Percentiles rank a stretch among this genome's conserved stretches.
These are phyloP conservation scores for Dasyurus viverrinus DNA, from an alignment of 2,113 vertebrate genomes.

Conservation along the genomic window DNA sequence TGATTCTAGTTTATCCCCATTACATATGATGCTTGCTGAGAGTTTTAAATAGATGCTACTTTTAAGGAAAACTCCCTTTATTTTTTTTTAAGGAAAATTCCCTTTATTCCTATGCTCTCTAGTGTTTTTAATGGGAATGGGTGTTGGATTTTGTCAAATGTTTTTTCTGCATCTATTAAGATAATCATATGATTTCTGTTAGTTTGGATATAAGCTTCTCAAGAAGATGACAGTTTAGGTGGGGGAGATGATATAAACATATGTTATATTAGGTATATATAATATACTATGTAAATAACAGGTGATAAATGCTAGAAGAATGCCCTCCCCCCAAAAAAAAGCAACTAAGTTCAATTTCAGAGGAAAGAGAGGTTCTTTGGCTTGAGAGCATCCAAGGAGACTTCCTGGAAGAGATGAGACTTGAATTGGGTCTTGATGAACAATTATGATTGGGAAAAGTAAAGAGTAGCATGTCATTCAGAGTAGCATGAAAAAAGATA, in stretches of 20 bases:
- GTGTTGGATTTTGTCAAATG: too few species aligned
- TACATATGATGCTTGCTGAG: too few species aligned
- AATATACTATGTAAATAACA: neutral
- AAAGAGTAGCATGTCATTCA: neutral
- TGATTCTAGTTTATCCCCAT: too few species aligned
- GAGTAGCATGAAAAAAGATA: neutral
- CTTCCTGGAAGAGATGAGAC: slow-evolving; percentile 10
- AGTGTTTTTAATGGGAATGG: too few species aligned
- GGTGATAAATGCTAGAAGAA: neutral
- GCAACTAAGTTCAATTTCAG: neutral
- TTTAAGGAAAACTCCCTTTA: too few species aligned
- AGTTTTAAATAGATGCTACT: too few species aligned
- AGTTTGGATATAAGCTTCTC: neutral
- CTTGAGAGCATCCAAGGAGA: neutral
- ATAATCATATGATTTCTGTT: too few species aligned
- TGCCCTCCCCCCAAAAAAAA: neutral
- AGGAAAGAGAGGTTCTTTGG: neutral
- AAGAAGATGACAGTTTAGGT: neutral
- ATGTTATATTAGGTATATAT: neutral
- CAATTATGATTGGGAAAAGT: neutral
- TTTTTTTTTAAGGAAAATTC: too few species aligned
- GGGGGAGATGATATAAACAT: neutral
- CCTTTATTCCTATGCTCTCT: too few species aligned
- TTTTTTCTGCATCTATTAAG: too few species aligned
- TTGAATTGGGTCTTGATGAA: neutral